Evolutionary conservation across 2,113 vertebrate species (phyloP).

Genomic region (Pardalotus punctatus): DNA sequence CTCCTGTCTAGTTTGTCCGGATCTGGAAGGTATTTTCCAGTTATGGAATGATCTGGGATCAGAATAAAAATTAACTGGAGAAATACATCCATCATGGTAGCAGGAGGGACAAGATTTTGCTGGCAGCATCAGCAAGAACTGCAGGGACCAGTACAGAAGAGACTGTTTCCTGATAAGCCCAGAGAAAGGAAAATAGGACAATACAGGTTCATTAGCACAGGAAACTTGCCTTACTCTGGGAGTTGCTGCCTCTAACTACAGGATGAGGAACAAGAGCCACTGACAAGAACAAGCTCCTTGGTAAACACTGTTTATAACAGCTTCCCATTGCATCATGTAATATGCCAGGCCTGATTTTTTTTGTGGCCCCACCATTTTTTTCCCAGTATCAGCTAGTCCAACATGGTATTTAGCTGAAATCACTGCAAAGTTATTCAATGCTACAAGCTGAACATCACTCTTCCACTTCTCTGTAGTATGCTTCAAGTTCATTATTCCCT

Average conservation of each 20-base stretch:
- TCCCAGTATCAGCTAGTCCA: background rate
- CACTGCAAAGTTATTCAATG: background rate
- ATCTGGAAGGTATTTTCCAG: background rate
- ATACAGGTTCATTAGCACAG: background rate
- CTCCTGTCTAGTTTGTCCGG: background rate
- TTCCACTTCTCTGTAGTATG: background rate
- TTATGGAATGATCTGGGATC: background rate
- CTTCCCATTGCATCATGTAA: background rate
- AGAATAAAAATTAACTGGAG: background rate
- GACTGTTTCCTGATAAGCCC: background rate
- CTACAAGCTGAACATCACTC: background rate
- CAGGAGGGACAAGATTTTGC: background rate
- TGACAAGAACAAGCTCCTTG: background rate
- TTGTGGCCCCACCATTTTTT: background rate
- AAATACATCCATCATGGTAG: background rate
- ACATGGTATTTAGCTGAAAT: background rate
- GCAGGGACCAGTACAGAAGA: background rate
- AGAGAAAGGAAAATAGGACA: background rate
- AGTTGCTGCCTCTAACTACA: background rate
- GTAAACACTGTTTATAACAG: background rate
- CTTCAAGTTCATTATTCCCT: background rate
- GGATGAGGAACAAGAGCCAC: rapidly evolving
- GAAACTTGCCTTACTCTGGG: background rate
- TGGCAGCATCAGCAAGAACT: background rate
- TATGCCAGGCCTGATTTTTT: background rate